phyloP scores from a whole-genome alignment of 2,113 vertebrate species.

The Neopipo cinnamomea region DNA sequence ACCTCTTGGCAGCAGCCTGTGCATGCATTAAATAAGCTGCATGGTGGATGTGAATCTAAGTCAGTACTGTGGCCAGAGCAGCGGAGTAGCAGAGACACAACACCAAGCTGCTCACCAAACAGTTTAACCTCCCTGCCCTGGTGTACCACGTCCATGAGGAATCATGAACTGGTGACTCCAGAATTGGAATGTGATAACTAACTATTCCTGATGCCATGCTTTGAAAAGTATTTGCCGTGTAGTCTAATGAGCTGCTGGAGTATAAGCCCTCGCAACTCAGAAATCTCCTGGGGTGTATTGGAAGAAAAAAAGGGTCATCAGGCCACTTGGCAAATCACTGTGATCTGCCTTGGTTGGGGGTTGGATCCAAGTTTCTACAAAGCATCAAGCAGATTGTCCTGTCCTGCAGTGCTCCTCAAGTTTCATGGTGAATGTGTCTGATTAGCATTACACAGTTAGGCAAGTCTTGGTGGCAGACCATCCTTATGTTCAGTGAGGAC shows the following conservation, averaged over 20 bases:
- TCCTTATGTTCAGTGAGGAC: not conserved
- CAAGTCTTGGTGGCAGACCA: not conserved
- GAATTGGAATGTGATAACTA: not conserved
- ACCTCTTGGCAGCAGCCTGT: slow-evolving; percentile 32
- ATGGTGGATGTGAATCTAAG: not conserved
- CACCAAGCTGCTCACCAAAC: not conserved
- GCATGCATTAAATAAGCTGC: slow-evolving; percentile 1
- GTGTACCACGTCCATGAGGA: not conserved
- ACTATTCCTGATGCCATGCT: not conserved
- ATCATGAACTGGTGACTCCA: not conserved
- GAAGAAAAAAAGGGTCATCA: not conserved
- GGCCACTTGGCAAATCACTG: not conserved
- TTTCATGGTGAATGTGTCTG: not conserved
- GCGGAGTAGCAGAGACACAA: slow-evolving; percentile 2
- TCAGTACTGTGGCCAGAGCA: not conserved
- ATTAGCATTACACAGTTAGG: not conserved
- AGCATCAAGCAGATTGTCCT: not conserved
- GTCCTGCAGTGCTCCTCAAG: not conserved
- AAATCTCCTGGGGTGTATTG: not conserved
- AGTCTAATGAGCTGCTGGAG: not conserved
- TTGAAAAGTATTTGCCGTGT: not conserved
- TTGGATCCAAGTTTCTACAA: not conserved
- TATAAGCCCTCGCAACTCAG: not conserved
- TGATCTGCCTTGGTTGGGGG: not conserved
- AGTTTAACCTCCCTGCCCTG: not conserved